Evolutionary conservation across 2,797 vertebrate genomes (phyloP), one percentile per base, ranked within the genome.

Genomic region (Leuciscus waleckii): DNA sequence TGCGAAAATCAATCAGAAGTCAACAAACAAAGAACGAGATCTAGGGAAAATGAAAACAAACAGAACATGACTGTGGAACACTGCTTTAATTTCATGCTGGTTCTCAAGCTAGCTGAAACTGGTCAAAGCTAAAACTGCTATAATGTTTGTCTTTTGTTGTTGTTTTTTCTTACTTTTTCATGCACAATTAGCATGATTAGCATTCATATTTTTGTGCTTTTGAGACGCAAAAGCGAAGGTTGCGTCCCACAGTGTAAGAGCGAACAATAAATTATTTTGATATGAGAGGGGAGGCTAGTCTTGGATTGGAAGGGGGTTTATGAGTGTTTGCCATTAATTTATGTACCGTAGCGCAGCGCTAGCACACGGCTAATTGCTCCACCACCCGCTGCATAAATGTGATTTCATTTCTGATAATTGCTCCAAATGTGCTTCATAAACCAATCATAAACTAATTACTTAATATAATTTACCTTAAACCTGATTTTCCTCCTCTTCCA

Each of bases 341-440:
- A 41, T 54, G 63, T 84, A 68, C 23, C 14, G 35, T 81, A 51
- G 81, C 2, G 13, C 56, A 41, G 14, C 37, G 26, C 77, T 79
- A 61, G 14, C n/a, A 1, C 39, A 17, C 19, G 41, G 61, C 43
- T 76, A 76, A 79, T 56, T 79, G 75, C 51, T 84, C 37, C 37
- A 70, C 63, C 51, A 70, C 83, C 83, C 37, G 19, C 65, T 43
- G 63, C 7, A 67, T 41, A 46, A 70, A 76, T 68, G 46, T 67
- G 83, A 84, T 70, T 84, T 79, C 14, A 78, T 79, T 79, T 79
- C 75, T 46, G 65, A 70, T 84, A 78, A 84, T 70, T 78, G 37
- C 83, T 84, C n/a, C 75, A 70, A 77, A 69, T 78, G 49, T 58
- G 65, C n/a, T 43, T 70, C 49, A 61, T 84, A 37, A 46, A n/a